Conservation (phyloP, 1,140 invertebrate genomes). For the Caerostris extrusa region DNA sequence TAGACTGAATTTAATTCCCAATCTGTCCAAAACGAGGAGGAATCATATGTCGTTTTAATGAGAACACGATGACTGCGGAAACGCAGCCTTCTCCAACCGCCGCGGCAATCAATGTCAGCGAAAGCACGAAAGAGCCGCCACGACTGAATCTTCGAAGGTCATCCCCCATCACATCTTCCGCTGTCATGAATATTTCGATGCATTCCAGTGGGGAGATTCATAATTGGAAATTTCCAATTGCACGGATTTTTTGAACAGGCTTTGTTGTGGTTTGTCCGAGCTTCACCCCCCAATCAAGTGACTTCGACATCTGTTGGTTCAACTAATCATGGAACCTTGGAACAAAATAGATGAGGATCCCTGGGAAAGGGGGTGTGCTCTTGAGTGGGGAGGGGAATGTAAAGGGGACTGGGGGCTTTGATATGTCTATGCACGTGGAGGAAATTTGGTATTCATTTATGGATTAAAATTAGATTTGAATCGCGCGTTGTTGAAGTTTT, state of each 20-base stretch:
- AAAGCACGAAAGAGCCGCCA: not conserved
- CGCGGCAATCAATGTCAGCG: not conserved
- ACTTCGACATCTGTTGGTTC: not conserved
- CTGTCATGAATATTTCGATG: not conserved
- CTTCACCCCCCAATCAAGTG: not conserved
- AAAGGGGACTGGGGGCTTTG: too few relatives aligned
- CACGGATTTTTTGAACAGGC: conserved; percentile 22
- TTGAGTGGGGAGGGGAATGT: too few relatives aligned
- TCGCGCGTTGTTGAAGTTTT: too few relatives aligned
- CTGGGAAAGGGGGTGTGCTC: not conserved
- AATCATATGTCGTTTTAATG: not conserved
- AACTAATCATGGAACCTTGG: not conserved
- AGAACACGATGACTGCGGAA: not conserved
- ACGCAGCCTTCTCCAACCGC: not conserved
- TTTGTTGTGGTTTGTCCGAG: not conserved
- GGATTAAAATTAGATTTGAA: too few relatives aligned
- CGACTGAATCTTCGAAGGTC: not conserved
- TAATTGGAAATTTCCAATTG: conserved; percentile 46
- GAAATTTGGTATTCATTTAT: too few relatives aligned
- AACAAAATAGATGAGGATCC: not conserved
- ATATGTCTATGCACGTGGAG: too few relatives aligned
- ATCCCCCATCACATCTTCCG: not conserved
- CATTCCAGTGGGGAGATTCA: not conserved
- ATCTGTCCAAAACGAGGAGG: not conserved
- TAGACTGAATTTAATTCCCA: not conserved